phyloP scores from a whole-genome alignment of 2,113 vertebrate species.

The Canis aureus region DNA sequence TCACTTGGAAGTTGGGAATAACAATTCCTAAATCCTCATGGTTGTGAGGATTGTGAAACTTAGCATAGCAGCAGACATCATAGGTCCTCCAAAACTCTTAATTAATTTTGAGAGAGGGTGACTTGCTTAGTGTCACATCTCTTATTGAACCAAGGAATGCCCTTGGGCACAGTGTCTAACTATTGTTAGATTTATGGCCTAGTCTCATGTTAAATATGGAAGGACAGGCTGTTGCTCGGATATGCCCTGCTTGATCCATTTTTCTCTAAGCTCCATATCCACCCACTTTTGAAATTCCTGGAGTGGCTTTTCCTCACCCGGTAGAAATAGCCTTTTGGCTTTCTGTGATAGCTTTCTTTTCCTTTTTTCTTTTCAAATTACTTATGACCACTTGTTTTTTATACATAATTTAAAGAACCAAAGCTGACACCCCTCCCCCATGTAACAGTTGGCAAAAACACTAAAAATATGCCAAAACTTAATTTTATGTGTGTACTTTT shows the following conservation, averaged over 20 bases:
- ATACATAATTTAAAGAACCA: conserved; percentile 73
- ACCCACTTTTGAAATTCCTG: conserved; percentile 19
- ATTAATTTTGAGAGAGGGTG: conserved; percentile 63
- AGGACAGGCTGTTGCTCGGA: conserved; percentile 27
- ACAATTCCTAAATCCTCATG: neutral
- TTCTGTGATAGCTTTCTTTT: conserved; percentile 23
- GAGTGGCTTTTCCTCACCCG: conserved; percentile 11
- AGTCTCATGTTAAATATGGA: conserved; percentile 36
- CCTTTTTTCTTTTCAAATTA: conserved; percentile 61
- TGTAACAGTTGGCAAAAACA: conserved; percentile 79
- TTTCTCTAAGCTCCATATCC: conserved; percentile 10
- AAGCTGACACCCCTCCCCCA: conserved; percentile 76
- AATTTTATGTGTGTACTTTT: conserved; percentile 80
- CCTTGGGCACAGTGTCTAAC: conserved; percentile 40
- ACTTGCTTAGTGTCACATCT: conserved; percentile 43
- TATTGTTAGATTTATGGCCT: conserved; percentile 47
- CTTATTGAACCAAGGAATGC: conserved; percentile 59
- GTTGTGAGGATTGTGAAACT: conserved; percentile 52
- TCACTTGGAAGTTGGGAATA: conserved; percentile 35
- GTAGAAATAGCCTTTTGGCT: conserved; percentile 45
- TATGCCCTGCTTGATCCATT: neutral
- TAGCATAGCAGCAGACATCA: neutral
- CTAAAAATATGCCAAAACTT: conserved; percentile 82
- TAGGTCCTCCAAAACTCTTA: conserved; percentile 47
- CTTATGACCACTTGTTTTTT: conserved; percentile 77